phyloP scores from a whole-genome alignment of 1,140 invertebrate species.

The Achroia grisella region DNA sequence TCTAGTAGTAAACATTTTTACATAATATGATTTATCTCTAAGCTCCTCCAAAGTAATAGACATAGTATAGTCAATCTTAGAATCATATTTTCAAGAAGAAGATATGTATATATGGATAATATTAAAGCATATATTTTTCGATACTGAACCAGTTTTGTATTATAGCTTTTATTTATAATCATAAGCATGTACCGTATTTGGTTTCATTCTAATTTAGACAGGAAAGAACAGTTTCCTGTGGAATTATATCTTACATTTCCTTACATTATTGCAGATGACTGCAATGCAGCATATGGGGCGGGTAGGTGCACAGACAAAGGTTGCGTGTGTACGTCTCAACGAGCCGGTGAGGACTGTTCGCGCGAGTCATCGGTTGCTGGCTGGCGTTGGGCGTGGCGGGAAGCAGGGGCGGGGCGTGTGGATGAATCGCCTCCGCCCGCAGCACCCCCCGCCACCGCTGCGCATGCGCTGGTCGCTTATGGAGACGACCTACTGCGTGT shows the following conservation, averaged over 20 bases:
- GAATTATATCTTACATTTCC: not conserved
- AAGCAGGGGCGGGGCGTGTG: slow-evolving; percentile 24
- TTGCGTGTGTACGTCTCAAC: slow-evolving; percentile 32
- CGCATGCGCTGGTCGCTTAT: slow-evolving; percentile 30
- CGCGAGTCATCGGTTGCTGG: slow-evolving; percentile 24
- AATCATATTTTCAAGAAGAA: too few relatives aligned
- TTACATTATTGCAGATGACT: slow-evolving; percentile 34
- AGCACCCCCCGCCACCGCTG: slow-evolving; percentile 30
- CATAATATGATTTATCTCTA: too few relatives aligned
- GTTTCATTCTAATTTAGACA: too few relatives aligned
- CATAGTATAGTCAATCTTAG: too few relatives aligned
- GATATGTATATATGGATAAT: too few relatives aligned
- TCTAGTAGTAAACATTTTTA: too few relatives aligned
- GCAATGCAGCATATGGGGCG: slow-evolving; percentile 39
- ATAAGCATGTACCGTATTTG: too few relatives aligned
- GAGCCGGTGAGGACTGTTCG: slow-evolving; percentile 27
- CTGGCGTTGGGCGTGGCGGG: slow-evolving; percentile 46
- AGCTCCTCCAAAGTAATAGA: too few relatives aligned
- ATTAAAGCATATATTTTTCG: too few relatives aligned
- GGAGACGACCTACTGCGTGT: slow-evolving; percentile 36
- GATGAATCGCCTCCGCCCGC: slow-evolving; percentile 7
- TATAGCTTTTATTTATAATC: too few relatives aligned
- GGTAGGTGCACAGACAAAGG: slow-evolving; percentile 39
- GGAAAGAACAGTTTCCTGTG: not conserved
- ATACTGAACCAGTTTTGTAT: too few relatives aligned